Base-by-base conservation (phyloP, 2,113 vertebrate genomes). In the Lanius ludovicianus region DNA sequence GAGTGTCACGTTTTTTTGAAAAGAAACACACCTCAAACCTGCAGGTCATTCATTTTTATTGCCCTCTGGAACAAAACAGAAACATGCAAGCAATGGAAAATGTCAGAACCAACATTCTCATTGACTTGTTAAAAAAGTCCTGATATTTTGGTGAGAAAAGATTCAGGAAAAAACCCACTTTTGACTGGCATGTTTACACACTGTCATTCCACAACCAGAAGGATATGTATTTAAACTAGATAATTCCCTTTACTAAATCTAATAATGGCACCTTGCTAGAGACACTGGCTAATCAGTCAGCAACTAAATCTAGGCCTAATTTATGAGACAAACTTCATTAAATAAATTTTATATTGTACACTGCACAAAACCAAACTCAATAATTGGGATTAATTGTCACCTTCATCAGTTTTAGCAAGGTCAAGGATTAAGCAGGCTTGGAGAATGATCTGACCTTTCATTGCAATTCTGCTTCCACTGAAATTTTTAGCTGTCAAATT, bases 31-130 rank as follows among this genome's bases (percentile, higher is more conserved):
- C 2, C 6, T 11, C 63, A 73, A 79, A 95, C 35, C 75, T 94
- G 71, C 42, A 86, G 90, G 79, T 96, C 87, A 74, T 91, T 94
- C 71, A 13, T 77, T 94, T 95, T 95, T 91, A 95, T 96, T 95
- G 71, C 79, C 60, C 75, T 84, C 71, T 96, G 82, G 85, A 91
- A 93, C 62, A 91, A 84, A 93, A 22, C 52, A 85, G 87, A 96
- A 96, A 95, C 52, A 70, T 44, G 41, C 23, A 89, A 91, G 47
- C 42, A 55, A 83, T 95, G 84, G 75, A 83, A 95, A 94, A 95
- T 84, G 55, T 94, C 84, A 96, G 94, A 90, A 30, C 4, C 60
- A 92, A 78, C 62, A 53, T 83, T 94, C 92, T 62, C 46, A 57
- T 18, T 64, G 87, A 79, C 83, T 83, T 87, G 55, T 77, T 94